A percentile compares a stretch with the other conserved stretches of the same genome.
phyloP scores from a whole-genome alignment of 2,797 vertebrate genomes.

The Hafferia zeledoni region DNA sequence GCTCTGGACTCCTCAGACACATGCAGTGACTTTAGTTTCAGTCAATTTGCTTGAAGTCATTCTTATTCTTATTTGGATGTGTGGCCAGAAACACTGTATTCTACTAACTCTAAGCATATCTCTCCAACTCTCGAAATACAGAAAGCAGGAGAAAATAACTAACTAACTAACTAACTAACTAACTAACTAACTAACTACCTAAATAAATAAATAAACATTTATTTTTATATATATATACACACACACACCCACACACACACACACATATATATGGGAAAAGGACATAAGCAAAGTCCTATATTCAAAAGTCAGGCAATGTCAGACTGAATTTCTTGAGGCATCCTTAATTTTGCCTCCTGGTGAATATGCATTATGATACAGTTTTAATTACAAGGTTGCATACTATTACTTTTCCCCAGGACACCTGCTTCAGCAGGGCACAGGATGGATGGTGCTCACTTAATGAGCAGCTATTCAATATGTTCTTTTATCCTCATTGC shows the following conservation, averaged over 20 bases:
- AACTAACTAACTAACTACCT: too few relatives aligned
- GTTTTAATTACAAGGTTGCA: slow-evolving; percentile 68
- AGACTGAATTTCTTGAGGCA: slow-evolving; percentile 38
- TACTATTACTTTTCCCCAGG: slow-evolving; percentile 67
- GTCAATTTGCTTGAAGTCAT: neutral
- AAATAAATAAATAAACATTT: too few relatives aligned
- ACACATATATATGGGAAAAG: neutral
- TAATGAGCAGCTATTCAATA: slow-evolving; percentile 70
- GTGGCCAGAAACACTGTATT: neutral
- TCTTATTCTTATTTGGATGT: neutral
- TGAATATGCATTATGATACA: slow-evolving; percentile 63
- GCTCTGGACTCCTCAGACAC: neutral
- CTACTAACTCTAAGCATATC: neutral
- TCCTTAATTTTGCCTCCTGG: slow-evolving; percentile 57
- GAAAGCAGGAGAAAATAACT: neutral
- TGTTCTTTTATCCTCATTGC: slow-evolving; percentile 67
- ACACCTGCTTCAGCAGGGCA: slow-evolving; percentile 64
- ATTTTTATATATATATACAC: too few relatives aligned
- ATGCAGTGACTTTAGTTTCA: neutral
- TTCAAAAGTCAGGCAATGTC: slow-evolving; percentile 9
- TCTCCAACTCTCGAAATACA: neutral
- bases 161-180: too few relatives aligned
- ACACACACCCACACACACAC: too few relatives aligned
- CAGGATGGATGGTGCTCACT: slow-evolving; percentile 54
- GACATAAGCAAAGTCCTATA: neutral